These are phyloP conservation scores for Hemithea aestivaria DNA, from an alignment of 2,888 invertebrate species.

Conservation along the genomic window DNA sequence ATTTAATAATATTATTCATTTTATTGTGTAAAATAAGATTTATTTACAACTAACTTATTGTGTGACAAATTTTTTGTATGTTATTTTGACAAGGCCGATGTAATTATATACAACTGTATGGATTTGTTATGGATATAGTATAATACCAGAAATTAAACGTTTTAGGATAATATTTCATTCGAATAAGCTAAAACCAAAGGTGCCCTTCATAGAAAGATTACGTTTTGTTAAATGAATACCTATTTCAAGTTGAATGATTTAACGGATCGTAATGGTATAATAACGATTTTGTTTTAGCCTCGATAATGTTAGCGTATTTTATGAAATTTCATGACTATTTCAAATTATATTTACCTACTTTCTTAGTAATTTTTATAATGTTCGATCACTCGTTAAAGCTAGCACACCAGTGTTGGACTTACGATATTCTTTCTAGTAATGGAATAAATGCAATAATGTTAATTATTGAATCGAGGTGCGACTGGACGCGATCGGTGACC, in stretches of 20 bases:
- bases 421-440: conserved; percentile 59
- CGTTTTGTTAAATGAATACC: conserved; percentile 77
- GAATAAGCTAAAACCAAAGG: conserved; percentile 91
- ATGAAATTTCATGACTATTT: conserved; percentile 75
- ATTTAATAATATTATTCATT: conserved; percentile 58
- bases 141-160: conserved; percentile 75
- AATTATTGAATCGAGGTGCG: conserved; percentile 26
- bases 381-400: conserved; percentile 77
- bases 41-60: conserved; percentile 76
- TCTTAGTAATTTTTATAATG: conserved; percentile 73
- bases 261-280: conserved; percentile 73
- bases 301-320: conserved; percentile 73
- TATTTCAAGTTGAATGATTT: conserved; percentile 77
- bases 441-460: conserved; percentile 58
- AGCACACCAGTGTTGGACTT: conserved; percentile 77
- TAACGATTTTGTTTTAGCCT: conserved; percentile 75
- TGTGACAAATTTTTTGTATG: conserved; percentile 58
- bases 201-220: conserved; percentile 85
- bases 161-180: conserved; percentile 77
- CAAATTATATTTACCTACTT: conserved; percentile 79
- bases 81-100: conserved; percentile 69
- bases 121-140: conserved; percentile 72
- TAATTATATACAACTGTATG: conserved; percentile 66
- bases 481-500: no score
- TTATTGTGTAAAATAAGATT: conserved; percentile 72